phyloP scores from a whole-genome alignment of 1,140 invertebrate genomes.

The Bombus balteatus region DNA sequence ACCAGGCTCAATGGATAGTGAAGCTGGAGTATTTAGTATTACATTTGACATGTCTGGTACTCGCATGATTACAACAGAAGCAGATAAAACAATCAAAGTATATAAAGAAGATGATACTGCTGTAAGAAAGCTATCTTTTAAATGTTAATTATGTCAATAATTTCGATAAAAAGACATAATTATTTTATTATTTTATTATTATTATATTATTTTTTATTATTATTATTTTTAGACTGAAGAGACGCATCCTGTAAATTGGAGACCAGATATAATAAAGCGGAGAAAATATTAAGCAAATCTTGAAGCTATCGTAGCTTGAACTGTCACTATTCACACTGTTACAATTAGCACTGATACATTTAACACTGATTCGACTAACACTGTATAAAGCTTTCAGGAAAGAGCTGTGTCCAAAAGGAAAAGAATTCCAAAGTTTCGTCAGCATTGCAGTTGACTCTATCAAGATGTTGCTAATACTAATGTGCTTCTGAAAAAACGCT shows the following conservation, averaged over 20 bases:
- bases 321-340: too few species aligned
- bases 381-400: too few species aligned
- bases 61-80: conserved; percentile 97
- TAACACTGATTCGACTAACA: too few species aligned
- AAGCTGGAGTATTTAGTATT: conserved; percentile 98
- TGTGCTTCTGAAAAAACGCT: too few species aligned
- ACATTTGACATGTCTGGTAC: conserved; percentile 97
- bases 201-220: conserved; percentile 55
- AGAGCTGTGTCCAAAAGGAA: too few species aligned
- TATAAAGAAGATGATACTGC: conserved; percentile 97
- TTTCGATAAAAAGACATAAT: background rate
- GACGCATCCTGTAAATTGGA: conserved; percentile 98
- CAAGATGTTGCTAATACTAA: too few species aligned
- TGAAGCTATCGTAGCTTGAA: too few species aligned
- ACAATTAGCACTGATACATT: too few species aligned
- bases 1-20: conserved; percentile 99
- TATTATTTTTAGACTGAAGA: conserved; percentile 92
- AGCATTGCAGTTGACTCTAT: too few species aligned
- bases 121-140: conserved; percentile 77
- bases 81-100: conserved; percentile 99
- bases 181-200: conserved; percentile 36
- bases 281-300: background rate
- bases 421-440: too few species aligned
- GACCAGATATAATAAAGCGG: conserved; percentile 83
- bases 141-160: background rate